Percentiles rank a stretch among this genome's conserved stretches.
phyloP scores from a whole-genome alignment of 2,888 invertebrate species.

The Rotaria sp. region DNA sequence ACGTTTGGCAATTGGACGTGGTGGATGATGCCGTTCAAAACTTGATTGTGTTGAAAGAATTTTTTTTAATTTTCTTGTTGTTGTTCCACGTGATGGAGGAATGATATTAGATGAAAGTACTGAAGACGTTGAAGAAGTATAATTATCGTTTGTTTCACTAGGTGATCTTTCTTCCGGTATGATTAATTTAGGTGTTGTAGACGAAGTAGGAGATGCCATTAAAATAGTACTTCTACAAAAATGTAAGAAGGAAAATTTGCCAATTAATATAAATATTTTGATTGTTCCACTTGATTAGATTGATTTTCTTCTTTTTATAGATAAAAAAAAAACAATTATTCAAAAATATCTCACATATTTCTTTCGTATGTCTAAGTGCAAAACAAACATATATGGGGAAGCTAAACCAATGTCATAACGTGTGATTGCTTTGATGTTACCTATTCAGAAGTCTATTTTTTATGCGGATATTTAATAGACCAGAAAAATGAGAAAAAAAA shows the following conservation, averaged over 20 bases:
- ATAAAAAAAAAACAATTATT: neutral
- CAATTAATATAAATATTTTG: neutral
- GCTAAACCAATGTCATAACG: neutral
- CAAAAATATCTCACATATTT: neutral
- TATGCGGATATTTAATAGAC: neutral
- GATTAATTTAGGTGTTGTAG: slow-evolving; percentile 1
- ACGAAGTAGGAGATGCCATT: neutral
- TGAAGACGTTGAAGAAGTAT: neutral
- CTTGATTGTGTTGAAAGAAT: slow-evolving; percentile 16
- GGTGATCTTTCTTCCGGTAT: neutral
- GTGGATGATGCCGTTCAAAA: neutral
- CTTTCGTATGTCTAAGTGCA: neutral
- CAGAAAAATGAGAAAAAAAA: neutral
- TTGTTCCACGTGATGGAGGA: neutral
- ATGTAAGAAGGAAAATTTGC: neutral
- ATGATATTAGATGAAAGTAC: neutral
- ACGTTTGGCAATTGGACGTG: neutral
- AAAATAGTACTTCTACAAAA: neutral
- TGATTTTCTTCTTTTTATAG: neutral
- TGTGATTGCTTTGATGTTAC: neutral
- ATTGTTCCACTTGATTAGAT: neutral
- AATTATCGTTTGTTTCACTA: neutral
- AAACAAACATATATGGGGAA: neutral
- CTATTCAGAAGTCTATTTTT: neutral
- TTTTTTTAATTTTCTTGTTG: neutral